Evolutionary conservation across 2,888 invertebrate species (phyloP).

Genomic region (Phyllotreta cruciferae): DNA sequence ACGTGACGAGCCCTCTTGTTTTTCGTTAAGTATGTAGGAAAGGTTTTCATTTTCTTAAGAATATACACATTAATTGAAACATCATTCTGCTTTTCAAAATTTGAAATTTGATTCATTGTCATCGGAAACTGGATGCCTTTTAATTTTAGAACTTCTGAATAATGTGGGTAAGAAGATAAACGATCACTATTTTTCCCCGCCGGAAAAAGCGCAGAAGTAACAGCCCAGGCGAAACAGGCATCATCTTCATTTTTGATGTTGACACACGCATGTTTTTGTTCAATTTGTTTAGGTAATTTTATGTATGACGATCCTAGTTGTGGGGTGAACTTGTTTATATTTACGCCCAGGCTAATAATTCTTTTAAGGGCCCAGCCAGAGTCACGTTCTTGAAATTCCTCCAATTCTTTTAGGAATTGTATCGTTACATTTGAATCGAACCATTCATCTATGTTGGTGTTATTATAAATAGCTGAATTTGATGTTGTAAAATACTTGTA

Average conservation of each 20-base stretch:
- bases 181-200: constrained; percentile 30
- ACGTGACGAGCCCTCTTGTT: constrained; percentile 29
- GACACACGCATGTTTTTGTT: constrained; percentile 40
- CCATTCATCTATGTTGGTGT: constrained; percentile 39
- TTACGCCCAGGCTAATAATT: constrained; percentile 40
- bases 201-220: constrained; percentile 43
- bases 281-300: constrained; percentile 39
- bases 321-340: constrained; percentile 44
- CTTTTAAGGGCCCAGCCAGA: constrained; percentile 41
- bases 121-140: too few species aligned
- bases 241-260: constrained; percentile 48
- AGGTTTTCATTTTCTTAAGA: constrained; percentile 30
- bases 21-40: constrained; percentile 28
- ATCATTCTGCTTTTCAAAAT: constrained; percentile 46
- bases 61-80: constrained; percentile 44
- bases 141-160: constrained; percentile 42
- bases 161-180: constrained; percentile 42
- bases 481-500: constrained; percentile 44
- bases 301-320: constrained; percentile 43
- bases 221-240: too few species aligned
- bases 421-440: constrained; percentile 35
- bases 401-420: constrained; percentile 37
- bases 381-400: too few species aligned
- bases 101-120: constrained; percentile 38
- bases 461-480: constrained; percentile 34